Conservation (phyloP, 2,888 invertebrate genomes). For the Lobophora halterata region DNA sequence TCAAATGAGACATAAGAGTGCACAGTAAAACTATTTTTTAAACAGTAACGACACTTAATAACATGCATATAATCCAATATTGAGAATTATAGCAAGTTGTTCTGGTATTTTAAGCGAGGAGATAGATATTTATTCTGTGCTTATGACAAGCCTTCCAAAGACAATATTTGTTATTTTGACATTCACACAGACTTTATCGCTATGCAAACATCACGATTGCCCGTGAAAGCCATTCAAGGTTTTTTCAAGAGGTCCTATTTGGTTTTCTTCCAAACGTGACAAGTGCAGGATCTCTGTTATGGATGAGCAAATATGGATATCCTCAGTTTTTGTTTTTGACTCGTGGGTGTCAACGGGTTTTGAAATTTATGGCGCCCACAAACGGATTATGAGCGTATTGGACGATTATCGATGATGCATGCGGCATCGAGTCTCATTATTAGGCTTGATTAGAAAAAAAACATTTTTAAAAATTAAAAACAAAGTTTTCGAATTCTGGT, state of each 20-base stretch:
- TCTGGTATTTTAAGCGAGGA: too few species aligned
- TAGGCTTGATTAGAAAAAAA: slow-evolving; percentile 17
- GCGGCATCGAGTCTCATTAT: slow-evolving; percentile 33
- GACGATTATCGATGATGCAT: slow-evolving; percentile 34
- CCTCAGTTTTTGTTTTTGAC: slow-evolving; percentile 59
- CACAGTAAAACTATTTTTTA: too few species aligned
- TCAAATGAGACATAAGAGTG: slow-evolving; percentile 46
- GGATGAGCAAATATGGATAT: slow-evolving; percentile 65
- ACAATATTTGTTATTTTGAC: slow-evolving; percentile 80
- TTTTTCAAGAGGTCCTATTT: slow-evolving; percentile 70
- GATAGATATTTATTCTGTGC: too few species aligned
- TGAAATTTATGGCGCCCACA: slow-evolving; percentile 50
- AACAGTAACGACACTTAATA: too few species aligned
- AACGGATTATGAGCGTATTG: slow-evolving; percentile 40
- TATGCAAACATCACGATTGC: slow-evolving; percentile 72
- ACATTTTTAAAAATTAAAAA: slow-evolving; percentile 19
- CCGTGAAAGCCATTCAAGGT: slow-evolving; percentile 71
- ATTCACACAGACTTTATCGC: slow-evolving; percentile 79
- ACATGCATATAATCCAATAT: too few species aligned
- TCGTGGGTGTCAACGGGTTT: slow-evolving; percentile 50
- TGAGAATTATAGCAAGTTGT: too few species aligned
- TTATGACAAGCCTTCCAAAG: slow-evolving; percentile 41
- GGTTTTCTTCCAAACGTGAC: slow-evolving; percentile 74
- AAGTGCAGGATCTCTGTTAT: slow-evolving; percentile 72
- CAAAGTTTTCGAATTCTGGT: too few species aligned